Evolutionary conservation across 2,888 invertebrate genomes (phyloP), one percentile per base, ranked within the genome.

Genomic region (Aphodius sticticus): DNA sequence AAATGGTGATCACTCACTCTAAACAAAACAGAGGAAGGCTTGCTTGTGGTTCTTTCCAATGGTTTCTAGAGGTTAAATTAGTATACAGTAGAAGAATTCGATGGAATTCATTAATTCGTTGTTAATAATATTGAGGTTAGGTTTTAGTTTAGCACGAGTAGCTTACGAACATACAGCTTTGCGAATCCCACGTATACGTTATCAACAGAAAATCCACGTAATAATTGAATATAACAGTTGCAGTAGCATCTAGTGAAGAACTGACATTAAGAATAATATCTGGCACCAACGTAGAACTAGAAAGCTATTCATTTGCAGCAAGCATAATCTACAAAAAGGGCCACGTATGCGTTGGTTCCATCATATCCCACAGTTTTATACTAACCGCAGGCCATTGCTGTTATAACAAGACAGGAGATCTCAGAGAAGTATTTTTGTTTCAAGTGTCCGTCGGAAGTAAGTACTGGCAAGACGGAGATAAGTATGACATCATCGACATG

Each of bases 291-390:
- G 53, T 53, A 7, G 53, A 53, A 53, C 12, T 53, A 5, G 53
- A 53, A 2, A 53, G 53, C 12, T 53, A 53, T 75, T 75, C 6
- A 69, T 78, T 5, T 69, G 78, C 14, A 16, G 16, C 5, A n/a
- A 78, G 36, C 26, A 72, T 16, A 12, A 26, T 14, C 78, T 75
- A 38, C 53, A 53, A 53, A 12, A 53, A 53, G 12, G 12, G 12
- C 53, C 53, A 53, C 53, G n/a, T n/a, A 3, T 78, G 78, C 36
- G 78, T 74, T 14, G 75, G 69, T 0, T 78, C 78, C 1, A 69
- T 78, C 16, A 53, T 78, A 15, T 69, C 74, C 69, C 26, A 35
- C 4, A 69, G 69, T 12, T 53, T 53, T 53, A 12, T 53, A 9
- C 53, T 53, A 7, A 53, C 53, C 7, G 53, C 53, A 3, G 53